Percentiles rank a stretch among this genome's conserved stretches.
Conservation (phyloP, 2,888 invertebrate species). For the Hypomecis atomaria region DNA sequence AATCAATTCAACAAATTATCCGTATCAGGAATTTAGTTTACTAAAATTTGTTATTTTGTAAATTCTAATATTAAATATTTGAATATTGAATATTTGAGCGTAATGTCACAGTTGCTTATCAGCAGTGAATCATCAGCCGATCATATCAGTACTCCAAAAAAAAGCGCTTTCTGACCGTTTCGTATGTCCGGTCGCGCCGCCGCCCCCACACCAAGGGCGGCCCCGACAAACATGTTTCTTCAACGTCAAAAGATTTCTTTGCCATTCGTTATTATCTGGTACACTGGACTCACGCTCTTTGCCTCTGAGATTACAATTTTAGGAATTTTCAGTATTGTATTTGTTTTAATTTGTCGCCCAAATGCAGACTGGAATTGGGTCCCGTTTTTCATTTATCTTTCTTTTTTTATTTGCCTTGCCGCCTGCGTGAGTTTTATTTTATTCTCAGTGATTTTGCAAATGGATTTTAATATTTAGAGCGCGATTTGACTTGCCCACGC, state of each 20-base stretch:
- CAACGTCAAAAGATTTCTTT: constrained; percentile 25
- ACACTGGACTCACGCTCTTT: constrained; percentile 19
- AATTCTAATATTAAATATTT: too few species aligned
- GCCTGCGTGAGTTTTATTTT: not conserved
- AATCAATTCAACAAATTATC: too few species aligned
- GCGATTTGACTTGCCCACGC: too few species aligned
- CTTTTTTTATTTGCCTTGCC: constrained; percentile 2
- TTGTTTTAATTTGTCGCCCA: constrained; percentile 18
- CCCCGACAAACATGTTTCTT: constrained; percentile 14
- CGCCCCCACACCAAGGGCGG: constrained; percentile 3
- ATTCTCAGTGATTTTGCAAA: not conserved
- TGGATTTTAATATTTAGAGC: not conserved
- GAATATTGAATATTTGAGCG: too few species aligned
- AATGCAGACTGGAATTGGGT: constrained; percentile 7
- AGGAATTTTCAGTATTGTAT: constrained; percentile 12
- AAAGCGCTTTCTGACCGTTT: constrained; percentile 35
- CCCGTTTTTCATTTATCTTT: constrained; percentile 1
- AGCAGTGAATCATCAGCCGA: too few species aligned
- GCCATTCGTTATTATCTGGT: constrained; percentile 28
- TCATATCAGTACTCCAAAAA: constrained; percentile 14
- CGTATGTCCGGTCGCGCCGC: constrained; percentile 25
- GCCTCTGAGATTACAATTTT: constrained; percentile 25
- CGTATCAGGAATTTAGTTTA: too few species aligned
- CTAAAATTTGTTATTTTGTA: too few species aligned
- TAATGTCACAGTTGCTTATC: too few species aligned